Evolutionary conservation across 2,113 vertebrate species (phyloP), one percentile per base, ranked within the genome.

Genomic region (Pygathrix nemaeus): DNA sequence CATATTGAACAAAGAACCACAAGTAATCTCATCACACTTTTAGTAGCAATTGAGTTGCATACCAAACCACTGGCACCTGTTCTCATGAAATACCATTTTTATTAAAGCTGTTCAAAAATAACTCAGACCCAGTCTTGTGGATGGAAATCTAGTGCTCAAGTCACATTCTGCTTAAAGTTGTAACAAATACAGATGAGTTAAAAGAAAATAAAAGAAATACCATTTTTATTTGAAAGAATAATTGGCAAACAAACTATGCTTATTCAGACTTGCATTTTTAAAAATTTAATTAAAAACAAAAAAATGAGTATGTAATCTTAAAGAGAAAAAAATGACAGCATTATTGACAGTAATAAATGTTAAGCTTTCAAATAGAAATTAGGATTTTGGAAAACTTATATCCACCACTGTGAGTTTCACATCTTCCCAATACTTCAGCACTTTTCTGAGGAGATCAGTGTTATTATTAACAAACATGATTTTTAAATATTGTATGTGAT

Each of bases 221-320:
- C 52, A 82, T 86, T 95, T 96, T 93, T 88, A 85, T 93, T 90
- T 91, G 11, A 75, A 93, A 88, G 59, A 97, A 75, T 27, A 93
- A 84, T 32, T 40, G 43, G 27, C 78, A 93, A 88, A 68, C 30
- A 72, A 84, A 40, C 52, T 79, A 21, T 8, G 16, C 6, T 75
- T 72, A 48, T 88, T 92, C 64, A 82, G 43, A 93, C 32, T 76
- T 52, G 11, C 12, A 11, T 78, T 97, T 81, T 81, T 83, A 86
- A 12, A 70, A 73, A 93, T 90, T 64, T 64, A 30, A 64, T 64
- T 64, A 68, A n/a, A 35, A 68, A 70, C 80, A 93, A 86, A 64
- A 20, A 85, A 94, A 9, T 27, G 17, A 93, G 9, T 80, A 55
- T 52, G 0, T 84, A 72, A 81, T 73, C 61, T 81, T 21, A 61